Evolutionary conservation across 30 jellyfish, hydroid and myxozoan genomes (phyloP).

Genomic region (Turritopsis dohrnii): DNA sequence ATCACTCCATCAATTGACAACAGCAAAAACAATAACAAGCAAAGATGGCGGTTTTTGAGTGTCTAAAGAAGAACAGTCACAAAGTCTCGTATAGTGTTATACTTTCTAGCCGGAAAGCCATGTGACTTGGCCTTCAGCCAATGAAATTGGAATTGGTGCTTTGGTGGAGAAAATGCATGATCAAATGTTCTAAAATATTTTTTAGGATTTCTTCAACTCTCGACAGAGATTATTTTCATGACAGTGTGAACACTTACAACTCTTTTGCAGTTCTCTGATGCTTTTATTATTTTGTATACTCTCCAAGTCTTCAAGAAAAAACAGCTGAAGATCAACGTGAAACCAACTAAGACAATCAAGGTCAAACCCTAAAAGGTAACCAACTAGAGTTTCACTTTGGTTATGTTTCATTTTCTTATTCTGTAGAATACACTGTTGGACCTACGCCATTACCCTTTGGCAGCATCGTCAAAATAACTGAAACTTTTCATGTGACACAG

Average conservation of each 20-base stretch:
- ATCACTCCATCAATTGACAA: slow-evolving; percentile 46
- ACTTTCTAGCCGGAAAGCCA: neutral
- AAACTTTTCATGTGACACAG: too few species aligned
- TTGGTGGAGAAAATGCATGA: too few species aligned
- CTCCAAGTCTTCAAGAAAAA: neutral
- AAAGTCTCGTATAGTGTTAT: neutral
- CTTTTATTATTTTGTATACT: neutral
- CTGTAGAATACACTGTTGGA: neutral
- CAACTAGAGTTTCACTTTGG: neutral
- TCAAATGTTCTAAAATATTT: neutral
- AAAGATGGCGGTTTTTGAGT: slow-evolving; percentile 54
- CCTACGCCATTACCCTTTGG: too few species aligned
- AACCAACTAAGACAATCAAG: neutral
- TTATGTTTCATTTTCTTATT: neutral
- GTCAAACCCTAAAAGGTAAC: neutral
- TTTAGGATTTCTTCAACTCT: neutral
- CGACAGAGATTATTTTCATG: too few species aligned
- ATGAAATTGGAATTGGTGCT: too few species aligned
- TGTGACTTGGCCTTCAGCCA: too few species aligned
- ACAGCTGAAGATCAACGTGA: neutral
- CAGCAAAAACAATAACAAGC: slow-evolving; percentile 44
- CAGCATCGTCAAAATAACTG: too few species aligned
- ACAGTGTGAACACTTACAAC: too few species aligned
- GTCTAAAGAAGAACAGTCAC: slow-evolving; percentile 32
- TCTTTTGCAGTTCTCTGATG: neutral